Evolutionary conservation across 2,797 vertebrate genomes (phyloP).

Genomic region (Allobates femoralis): DNA sequence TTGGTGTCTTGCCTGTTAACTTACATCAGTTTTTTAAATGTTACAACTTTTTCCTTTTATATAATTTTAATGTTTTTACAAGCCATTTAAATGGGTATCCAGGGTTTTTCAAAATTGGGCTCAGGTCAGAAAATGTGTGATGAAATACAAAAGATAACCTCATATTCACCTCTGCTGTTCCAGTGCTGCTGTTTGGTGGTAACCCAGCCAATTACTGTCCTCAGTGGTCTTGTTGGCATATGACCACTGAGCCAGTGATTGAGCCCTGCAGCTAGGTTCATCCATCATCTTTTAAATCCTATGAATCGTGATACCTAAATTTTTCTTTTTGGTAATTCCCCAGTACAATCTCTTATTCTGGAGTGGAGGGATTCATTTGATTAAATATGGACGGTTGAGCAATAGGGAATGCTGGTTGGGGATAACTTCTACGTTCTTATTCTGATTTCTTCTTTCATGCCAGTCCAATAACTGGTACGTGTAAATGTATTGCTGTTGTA

Average conservation of each 20-base stretch:
- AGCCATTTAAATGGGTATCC: too few relatives aligned
- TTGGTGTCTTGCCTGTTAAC: not conserved
- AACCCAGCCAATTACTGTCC: too few relatives aligned
- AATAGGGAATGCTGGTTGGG: not conserved
- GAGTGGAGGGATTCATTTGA: not conserved
- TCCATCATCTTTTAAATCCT: not conserved
- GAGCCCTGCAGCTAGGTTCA: not conserved
- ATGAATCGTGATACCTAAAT: not conserved
- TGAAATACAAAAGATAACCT: too few relatives aligned
- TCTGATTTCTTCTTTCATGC: not conserved
- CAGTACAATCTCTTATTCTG: not conserved
- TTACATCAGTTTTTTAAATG: too few relatives aligned
- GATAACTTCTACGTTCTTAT: not conserved
- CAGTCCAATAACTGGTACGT: not conserved
- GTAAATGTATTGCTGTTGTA: conserved; percentile 15
- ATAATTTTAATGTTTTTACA: too few relatives aligned
- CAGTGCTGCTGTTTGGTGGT: too few relatives aligned
- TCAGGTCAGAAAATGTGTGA: too few relatives aligned
- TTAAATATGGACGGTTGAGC: not conserved
- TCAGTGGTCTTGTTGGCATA: too few relatives aligned
- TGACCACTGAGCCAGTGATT: too few relatives aligned
- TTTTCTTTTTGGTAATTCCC: not conserved
- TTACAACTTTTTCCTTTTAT: too few relatives aligned
- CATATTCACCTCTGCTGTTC: too few relatives aligned
- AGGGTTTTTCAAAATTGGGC: too few relatives aligned